Base-by-base conservation (phyloP, 37 sponge, comb jelly and placozoan genomes). In the Petrosia ficiformis region DNA sequence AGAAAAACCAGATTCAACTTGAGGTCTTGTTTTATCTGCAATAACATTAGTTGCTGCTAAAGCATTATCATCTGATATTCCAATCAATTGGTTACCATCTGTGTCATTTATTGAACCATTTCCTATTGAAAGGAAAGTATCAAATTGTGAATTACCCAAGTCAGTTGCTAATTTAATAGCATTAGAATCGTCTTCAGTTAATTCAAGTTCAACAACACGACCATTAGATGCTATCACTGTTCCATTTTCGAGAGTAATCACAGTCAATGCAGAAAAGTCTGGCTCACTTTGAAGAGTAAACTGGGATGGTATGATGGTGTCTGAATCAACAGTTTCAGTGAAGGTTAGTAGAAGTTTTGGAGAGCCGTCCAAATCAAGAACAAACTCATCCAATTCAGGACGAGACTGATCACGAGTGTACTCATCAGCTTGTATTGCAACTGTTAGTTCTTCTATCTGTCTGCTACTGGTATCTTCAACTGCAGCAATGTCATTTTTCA, bases 331-430 rank as follows among this genome's bases (percentile, higher is more conserved):
- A n/a, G 90, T 86, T 40, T 95, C 92, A 44, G 90, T 82, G 75
- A 95, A 95, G 28, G 85, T 87, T 0, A 95, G 86, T 33, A 80
- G 39, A 38, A 95, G 73, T 4, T 33, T 74, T 26, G 75, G 74
- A 35, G 65, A 30, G 39, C 54, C 86, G 25, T 65, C 69, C 58
- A 95, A 68, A 42, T 91, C 80, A 33, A 95, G 82, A 33, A 59
- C 38, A 42, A 92, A 95, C 6, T 52, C 63, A 39, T 29, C 41
- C 10, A 91, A 58, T 41, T 61, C 42, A 14, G 96, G 96, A 31
- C 68, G 72, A 31, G 74, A 57, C 10, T 64, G 61, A 79, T 95
- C 96, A 67, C 70, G 34, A 4, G 63, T 80, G 68, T 80, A 92
- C 25, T 34, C 71, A 19, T 43, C 54, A 16, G 82, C 93, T 33